Conservation (phyloP, 1,140 invertebrate species). For the Argopecten irradians region DNA sequence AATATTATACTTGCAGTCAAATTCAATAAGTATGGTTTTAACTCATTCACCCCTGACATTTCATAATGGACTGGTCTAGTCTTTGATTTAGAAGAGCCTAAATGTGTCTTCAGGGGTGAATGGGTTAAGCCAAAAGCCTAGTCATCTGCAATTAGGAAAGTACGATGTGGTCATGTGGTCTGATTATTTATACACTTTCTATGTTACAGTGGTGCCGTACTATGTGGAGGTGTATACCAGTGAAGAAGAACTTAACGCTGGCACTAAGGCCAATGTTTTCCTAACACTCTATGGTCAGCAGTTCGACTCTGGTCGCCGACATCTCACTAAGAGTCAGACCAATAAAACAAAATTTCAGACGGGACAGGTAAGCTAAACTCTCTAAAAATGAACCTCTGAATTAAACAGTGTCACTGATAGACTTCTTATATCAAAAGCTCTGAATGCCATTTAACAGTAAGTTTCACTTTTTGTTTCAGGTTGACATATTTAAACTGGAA, state of each 20-base stretch:
- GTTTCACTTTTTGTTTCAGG: constrained; percentile 45
- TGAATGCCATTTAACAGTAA: not conserved
- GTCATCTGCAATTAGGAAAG: too few relatives aligned
- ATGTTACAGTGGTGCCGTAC: constrained; percentile 63
- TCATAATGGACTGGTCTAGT: too few relatives aligned
- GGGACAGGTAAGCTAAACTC: constrained; percentile 55
- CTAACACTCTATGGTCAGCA: constrained; percentile 76
- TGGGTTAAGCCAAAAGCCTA: too few relatives aligned
- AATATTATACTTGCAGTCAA: too few relatives aligned
- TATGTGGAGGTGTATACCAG: constrained; percentile 75
- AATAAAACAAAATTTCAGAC: constrained; percentile 53
- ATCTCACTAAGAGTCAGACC: constrained; percentile 39
- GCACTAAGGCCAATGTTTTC: constrained; percentile 72
- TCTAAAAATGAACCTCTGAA: not conserved
- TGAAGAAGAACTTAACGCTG: constrained; percentile 69
- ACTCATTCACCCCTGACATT: too few relatives aligned
- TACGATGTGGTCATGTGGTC: too few relatives aligned
- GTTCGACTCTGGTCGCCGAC: constrained; percentile 69
- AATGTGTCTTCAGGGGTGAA: too few relatives aligned
- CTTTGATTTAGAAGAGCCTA: too few relatives aligned
- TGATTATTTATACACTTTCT: too few relatives aligned
- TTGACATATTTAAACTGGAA: constrained; percentile 56
- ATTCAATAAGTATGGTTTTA: too few relatives aligned
- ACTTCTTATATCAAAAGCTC: not conserved
- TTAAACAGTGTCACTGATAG: not conserved